A percentile compares a stretch with the other conserved stretches of the same genome.
Conservation (phyloP, 2,888 invertebrate species). For the Notocelia uddmanniana region DNA sequence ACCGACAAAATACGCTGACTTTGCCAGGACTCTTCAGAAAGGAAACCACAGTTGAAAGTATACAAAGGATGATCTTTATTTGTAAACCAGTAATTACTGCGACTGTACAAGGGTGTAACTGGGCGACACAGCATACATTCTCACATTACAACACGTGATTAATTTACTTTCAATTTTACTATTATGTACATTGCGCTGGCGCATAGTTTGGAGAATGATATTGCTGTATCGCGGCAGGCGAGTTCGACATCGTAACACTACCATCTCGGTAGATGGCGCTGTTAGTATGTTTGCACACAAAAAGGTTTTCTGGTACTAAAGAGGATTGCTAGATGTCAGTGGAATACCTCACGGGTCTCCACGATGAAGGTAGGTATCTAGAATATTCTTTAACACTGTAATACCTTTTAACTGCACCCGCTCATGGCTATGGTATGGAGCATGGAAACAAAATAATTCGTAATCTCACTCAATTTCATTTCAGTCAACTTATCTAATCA, state of each 20-base stretch:
- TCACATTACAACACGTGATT: conserved; percentile 52
- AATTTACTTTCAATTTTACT: conserved; percentile 62
- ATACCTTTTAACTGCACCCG: conserved; percentile 6
- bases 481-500: conserved; percentile 41
- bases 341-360: background rate
- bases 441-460: conserved; percentile 47
- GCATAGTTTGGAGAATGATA: conserved; percentile 31
- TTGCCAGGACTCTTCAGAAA: conserved; percentile 47
- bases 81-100: conserved; percentile 62
- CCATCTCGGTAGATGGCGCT: conserved; percentile 25
- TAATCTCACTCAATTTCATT: conserved; percentile 58
- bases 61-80: conserved; percentile 81
- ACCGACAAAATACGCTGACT: too few species aligned
- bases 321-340: background rate
- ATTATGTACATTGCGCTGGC: conserved; percentile 61
- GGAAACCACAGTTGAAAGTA: conserved; percentile 67
- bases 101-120: conserved; percentile 64
- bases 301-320: conserved; percentile 1
- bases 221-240: conserved; percentile 15
- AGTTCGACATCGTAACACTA: conserved; percentile 7
- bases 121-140: conserved; percentile 53
- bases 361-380: background rate
- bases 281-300: background rate
- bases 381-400: background rate
- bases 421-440: conserved; percentile 11